Evolutionary conservation across 2,113 vertebrate species (phyloP), one percentile per base, ranked within the genome.

Genomic region (Saguinus midas): DNA sequence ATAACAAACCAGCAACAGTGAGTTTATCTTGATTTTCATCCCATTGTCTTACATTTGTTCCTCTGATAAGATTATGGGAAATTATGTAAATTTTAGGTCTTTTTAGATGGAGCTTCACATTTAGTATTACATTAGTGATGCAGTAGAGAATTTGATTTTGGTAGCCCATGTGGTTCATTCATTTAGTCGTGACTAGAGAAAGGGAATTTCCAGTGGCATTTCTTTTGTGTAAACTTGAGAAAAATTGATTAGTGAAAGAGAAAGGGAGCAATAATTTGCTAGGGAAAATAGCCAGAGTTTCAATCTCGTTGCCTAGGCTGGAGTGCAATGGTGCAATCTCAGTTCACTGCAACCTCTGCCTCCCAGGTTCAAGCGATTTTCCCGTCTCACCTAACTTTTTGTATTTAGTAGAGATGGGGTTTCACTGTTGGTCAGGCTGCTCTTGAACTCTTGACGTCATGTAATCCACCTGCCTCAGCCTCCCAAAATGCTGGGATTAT

Each of bases 201-300:
- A 48, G 80, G 76, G 90, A 80, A 55, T 97, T 97, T 87, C 84
- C 37, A 86, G 43, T 50, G 72, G 9, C 48, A 48, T 96, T 86
- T 76, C 45, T 79, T 91, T 21, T 57, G 13, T 87, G 48, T 92
- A 75, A 55, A 90, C 66, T 94, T 90, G 68, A 58, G 78, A 92
- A 96, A 79, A 8, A 16, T 50, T 72, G 45, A 84, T 95, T 96
- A 94, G 91, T 85, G 87, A 78, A 94, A 45, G 90, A 79, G 16
- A 94, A 75, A 72, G 90, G 43, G 52, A 97, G 18, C 52, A 40
- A 1, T 97, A 78, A 55, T 40, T 93, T 91, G 58, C 6, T 96
- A 92, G 21, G 21, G 58, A 32, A 48, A 57, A 40, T 91, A 52
- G 50, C 50, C 16, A 17, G 27, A 64, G 61, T 64, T 61, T 61